A percentile compares a stretch with the other conserved stretches of the same genome.
Conservation (phyloP, 2,797 vertebrate species). For the Chelon auratus region DNA sequence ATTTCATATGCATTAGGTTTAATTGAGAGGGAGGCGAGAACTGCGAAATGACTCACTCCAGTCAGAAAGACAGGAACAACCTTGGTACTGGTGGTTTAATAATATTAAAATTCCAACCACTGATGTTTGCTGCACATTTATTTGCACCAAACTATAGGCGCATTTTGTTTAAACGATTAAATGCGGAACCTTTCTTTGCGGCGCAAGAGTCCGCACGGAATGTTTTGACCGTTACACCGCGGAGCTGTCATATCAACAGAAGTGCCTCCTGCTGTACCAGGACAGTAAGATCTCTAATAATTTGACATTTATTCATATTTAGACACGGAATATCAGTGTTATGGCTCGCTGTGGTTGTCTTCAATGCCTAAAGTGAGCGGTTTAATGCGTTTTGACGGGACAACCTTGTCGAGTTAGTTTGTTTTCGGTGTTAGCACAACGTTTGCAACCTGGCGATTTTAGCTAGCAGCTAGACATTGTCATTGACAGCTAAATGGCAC, state of each 20-base stretch:
- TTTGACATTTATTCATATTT: neutral
- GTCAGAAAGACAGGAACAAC: neutral
- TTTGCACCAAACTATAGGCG: neutral
- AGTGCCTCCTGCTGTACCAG: slow-evolving; percentile 18
- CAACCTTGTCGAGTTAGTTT: slow-evolving; percentile 15
- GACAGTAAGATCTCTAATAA: slow-evolving; percentile 41
- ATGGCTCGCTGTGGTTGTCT: neutral
- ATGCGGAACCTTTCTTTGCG: slow-evolving; percentile 54
- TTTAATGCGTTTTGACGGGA: neutral
- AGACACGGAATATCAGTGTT: fast-evolving
- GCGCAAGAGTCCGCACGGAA: slow-evolving; percentile 45
- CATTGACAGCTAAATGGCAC: neutral
- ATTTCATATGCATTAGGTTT: too few species aligned
- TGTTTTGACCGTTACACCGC: slow-evolving; percentile 62
- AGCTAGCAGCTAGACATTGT: slow-evolving; percentile 20
- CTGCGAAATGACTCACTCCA: too few species aligned
- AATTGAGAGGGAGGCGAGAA: too few species aligned
- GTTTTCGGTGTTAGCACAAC: slow-evolving; percentile 21
- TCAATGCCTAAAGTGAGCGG: neutral
- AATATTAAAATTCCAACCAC: neutral
- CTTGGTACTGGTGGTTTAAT: neutral
- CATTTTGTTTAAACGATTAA: neutral
- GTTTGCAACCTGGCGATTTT: neutral
- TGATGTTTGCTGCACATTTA: neutral
- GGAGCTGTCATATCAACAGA: slow-evolving; percentile 47